Conservation (phyloP, 2,888 invertebrate species). For the Drosophila picticornis region DNA sequence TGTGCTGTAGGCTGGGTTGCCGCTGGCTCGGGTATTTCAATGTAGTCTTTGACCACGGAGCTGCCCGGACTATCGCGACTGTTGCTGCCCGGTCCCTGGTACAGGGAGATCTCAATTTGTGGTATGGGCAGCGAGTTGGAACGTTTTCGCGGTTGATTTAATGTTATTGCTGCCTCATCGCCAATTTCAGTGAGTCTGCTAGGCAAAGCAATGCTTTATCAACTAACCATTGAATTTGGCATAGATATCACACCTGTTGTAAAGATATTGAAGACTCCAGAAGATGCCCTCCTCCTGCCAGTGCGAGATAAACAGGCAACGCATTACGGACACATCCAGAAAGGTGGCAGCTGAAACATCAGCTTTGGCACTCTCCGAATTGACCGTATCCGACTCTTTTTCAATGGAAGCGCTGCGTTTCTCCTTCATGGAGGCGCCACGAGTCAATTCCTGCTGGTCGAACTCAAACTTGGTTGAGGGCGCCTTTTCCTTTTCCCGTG, state of each 20-base stretch:
- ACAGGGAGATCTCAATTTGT: conserved; percentile 95
- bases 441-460: conserved; percentile 84
- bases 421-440: conserved; percentile 83
- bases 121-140: conserved; percentile 97
- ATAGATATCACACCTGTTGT: conserved; percentile 89
- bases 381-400: conserved; percentile 90
- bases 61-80: conserved; percentile 85
- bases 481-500: conserved; percentile 81
- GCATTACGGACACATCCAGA: conserved; percentile 97
- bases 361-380: conserved; percentile 84
- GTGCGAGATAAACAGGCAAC: conserved; percentile 97
- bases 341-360: conserved; percentile 95
- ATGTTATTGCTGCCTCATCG: conserved; percentile 90
- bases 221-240: too few relatives aligned
- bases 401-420: conserved; percentile 89
- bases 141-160: conserved; percentile 92
- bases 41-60: conserved; percentile 89
- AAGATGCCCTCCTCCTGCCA: conserved; percentile 99
- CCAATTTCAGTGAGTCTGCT: conserved; percentile 93
- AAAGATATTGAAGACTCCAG: conserved; percentile 97
- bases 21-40: conserved; percentile 91
- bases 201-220: not conserved
- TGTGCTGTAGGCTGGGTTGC: conserved; percentile 86
- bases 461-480: conserved; percentile 84
- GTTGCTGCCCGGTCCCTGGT: conserved; percentile 89